These are phyloP conservation scores for Elmis aenea DNA, from an alignment of 2,888 invertebrate species.

Conservation along the genomic window DNA sequence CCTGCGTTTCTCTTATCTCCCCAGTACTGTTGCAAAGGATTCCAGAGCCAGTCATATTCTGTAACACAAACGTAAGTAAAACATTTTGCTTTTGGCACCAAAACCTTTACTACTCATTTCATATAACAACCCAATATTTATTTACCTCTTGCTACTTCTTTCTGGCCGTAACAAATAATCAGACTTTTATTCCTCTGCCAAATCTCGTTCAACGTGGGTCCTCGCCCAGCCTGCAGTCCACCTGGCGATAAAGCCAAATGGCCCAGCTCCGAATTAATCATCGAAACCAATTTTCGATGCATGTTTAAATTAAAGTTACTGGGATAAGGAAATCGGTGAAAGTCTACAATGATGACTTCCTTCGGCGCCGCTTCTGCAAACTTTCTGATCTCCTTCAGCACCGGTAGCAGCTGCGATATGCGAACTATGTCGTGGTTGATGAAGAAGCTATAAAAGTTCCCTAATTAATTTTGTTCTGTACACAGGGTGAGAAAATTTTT, in stretches of 20 bases:
- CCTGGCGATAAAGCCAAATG: conserved; percentile 49
- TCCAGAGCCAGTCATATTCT: conserved; percentile 50
- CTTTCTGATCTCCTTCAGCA: conserved; percentile 63
- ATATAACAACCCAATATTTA: neutral
- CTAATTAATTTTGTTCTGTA: neutral
- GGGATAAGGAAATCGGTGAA: conserved; percentile 70
- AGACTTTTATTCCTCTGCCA: conserved; percentile 53
- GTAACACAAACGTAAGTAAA: conserved; percentile 25
- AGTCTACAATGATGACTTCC: conserved; percentile 74
- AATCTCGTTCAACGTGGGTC: conserved; percentile 56
- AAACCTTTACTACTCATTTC: too few species aligned
- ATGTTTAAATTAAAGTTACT: conserved; percentile 33
- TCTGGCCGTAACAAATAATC: conserved; percentile 56
- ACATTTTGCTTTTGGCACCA: too few species aligned
- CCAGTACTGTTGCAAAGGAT: conserved; percentile 61
- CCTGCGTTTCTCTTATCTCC: conserved; percentile 56
- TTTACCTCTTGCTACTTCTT: conserved; percentile 47
- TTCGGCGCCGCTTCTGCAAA: conserved; percentile 63
- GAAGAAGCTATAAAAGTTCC: conserved; percentile 57
- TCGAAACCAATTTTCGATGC: conserved; percentile 50
- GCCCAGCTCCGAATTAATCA: conserved; percentile 52
- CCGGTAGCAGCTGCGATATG: conserved; percentile 60
- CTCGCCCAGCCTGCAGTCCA: conserved; percentile 44
- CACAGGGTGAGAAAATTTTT: neutral
- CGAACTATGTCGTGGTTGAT: conserved; percentile 68